Percentiles rank a stretch among this genome's conserved stretches.
phyloP scores from a whole-genome alignment of 1,140 invertebrate genomes.

The Atta colombica region DNA sequence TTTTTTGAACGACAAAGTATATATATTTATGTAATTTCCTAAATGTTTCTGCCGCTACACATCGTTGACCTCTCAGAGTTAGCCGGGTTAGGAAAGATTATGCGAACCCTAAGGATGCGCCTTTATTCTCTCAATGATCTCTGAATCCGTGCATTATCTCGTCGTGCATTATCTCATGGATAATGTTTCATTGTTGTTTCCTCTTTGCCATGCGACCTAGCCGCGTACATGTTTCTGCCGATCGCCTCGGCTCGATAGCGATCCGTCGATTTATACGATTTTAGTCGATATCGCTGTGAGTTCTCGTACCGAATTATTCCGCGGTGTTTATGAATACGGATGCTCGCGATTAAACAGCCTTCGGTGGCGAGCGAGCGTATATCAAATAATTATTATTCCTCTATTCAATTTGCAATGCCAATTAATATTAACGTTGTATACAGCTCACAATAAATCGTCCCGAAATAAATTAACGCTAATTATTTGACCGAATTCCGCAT shows the following conservation, averaged over 20 bases:
- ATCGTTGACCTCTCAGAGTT: slow-evolving; percentile 40
- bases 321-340: slow-evolving; percentile 51
- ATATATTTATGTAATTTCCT: slow-evolving; percentile 59
- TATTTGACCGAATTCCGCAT: slow-evolving; percentile 56
- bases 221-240: slow-evolving; percentile 38
- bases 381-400: slow-evolving; percentile 61
- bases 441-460: slow-evolving; percentile 50
- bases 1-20: slow-evolving; percentile 48
- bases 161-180: slow-evolving; percentile 46
- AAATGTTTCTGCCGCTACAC: slow-evolving; percentile 49
- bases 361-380: slow-evolving; percentile 7
- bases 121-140: slow-evolving; percentile 48
- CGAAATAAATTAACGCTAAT: slow-evolving; percentile 62
- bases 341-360: slow-evolving; percentile 42
- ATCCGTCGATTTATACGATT: slow-evolving; percentile 50
- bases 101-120: slow-evolving; percentile 38
- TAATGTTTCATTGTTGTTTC: slow-evolving; percentile 61
- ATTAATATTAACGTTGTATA: slow-evolving; percentile 58
- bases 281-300: slow-evolving; percentile 50
- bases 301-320: slow-evolving; percentile 61
- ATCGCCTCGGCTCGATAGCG: slow-evolving; percentile 46
- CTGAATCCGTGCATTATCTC: slow-evolving; percentile 61
- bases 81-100: slow-evolving; percentile 48
- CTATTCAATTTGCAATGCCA: slow-evolving; percentile 54
- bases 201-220: slow-evolving; percentile 47